Evolutionary conservation across 2,888 invertebrate species (phyloP).

Genomic region (Chymomyza fuscimana): DNA sequence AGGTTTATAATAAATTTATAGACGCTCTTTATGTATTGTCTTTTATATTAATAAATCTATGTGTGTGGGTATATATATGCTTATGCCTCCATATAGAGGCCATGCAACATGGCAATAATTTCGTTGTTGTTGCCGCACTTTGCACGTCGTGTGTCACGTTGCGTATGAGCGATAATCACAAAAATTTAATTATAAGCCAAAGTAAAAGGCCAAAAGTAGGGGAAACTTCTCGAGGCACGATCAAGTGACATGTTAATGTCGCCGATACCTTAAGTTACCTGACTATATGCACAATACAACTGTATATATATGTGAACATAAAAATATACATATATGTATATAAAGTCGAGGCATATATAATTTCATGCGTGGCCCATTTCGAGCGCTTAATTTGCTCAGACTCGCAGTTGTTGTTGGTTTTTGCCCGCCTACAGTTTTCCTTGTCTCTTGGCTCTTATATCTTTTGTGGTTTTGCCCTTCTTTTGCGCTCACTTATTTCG

Average conservation of each 20-base stretch:
- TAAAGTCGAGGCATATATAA: conserved; percentile 26
- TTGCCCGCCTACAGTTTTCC: neutral
- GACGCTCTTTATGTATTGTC: conserved; percentile 51
- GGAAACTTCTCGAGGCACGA: conserved; percentile 26
- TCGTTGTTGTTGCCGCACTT: conserved; percentile 1
- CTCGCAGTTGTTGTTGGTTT: conserved; percentile 27
- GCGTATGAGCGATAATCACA: conserved; percentile 56
- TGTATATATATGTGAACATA: neutral
- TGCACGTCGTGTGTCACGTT: conserved; percentile 49
- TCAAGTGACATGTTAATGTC: conserved; percentile 44
- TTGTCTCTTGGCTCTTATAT: neutral
- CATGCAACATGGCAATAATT: neutral
- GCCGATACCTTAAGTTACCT: neutral
- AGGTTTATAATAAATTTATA: conserved; percentile 50
- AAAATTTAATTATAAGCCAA: conserved; percentile 50
- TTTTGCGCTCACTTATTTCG: neutral
- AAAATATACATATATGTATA: neutral
- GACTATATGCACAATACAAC: too few species aligned
- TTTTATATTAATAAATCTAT: conserved; percentile 28
- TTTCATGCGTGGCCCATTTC: conserved; percentile 48
- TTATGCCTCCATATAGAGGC: conserved; percentile 25
- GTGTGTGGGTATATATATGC: conserved; percentile 1
- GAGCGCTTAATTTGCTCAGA: conserved; percentile 32
- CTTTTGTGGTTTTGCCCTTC: neutral
- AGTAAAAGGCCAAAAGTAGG: conserved; percentile 44